Evolutionary conservation across 2,888 invertebrate genomes (phyloP).

Genomic region (Oscheius sp.): DNA sequence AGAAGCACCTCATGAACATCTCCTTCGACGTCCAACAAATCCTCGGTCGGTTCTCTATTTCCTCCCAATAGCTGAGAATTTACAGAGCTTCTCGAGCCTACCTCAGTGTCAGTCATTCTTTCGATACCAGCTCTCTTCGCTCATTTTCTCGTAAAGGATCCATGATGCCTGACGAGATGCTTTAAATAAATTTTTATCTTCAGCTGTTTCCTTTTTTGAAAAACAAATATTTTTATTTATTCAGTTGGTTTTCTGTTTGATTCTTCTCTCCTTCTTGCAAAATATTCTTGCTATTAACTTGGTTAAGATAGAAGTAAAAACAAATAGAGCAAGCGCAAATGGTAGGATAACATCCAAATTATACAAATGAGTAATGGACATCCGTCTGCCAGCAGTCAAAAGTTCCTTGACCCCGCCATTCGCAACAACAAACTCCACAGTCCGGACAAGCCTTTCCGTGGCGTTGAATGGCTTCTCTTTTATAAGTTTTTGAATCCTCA

Average conservation of each 20-base stretch:
- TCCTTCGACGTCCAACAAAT: slow-evolving; percentile 31
- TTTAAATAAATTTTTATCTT: slow-evolving; percentile 36
- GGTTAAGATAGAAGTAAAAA: too few species aligned
- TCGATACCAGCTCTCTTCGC: slow-evolving; percentile 69
- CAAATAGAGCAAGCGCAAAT: too few species aligned
- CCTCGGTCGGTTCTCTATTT: neutral
- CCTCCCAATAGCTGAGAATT: slow-evolving; percentile 6
- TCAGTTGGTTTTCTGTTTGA: too few species aligned
- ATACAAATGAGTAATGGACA: neutral
- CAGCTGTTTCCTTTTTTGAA: neutral
- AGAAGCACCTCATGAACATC: slow-evolving; percentile 55
- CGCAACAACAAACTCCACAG: slow-evolving; percentile 51
- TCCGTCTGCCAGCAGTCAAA: slow-evolving; percentile 31
- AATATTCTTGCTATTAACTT: too few species aligned
- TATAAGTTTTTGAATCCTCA: slow-evolving; percentile 45
- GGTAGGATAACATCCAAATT: slow-evolving; percentile 25
- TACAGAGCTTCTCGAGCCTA: slow-evolving; percentile 63
- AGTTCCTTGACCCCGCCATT: slow-evolving; percentile 53
- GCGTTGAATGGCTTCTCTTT: slow-evolving; percentile 51
- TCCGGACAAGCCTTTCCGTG: slow-evolving; percentile 47
- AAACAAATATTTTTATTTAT: too few species aligned
- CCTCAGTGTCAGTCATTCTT: slow-evolving; percentile 68
- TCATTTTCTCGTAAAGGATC: slow-evolving; percentile 69
- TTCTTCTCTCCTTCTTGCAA: too few species aligned
- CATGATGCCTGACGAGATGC: slow-evolving; percentile 53